Evolutionary conservation across 2,113 vertebrate genomes (phyloP), one percentile per base, ranked within the genome.

Genomic region (Mellivora capensis): DNA sequence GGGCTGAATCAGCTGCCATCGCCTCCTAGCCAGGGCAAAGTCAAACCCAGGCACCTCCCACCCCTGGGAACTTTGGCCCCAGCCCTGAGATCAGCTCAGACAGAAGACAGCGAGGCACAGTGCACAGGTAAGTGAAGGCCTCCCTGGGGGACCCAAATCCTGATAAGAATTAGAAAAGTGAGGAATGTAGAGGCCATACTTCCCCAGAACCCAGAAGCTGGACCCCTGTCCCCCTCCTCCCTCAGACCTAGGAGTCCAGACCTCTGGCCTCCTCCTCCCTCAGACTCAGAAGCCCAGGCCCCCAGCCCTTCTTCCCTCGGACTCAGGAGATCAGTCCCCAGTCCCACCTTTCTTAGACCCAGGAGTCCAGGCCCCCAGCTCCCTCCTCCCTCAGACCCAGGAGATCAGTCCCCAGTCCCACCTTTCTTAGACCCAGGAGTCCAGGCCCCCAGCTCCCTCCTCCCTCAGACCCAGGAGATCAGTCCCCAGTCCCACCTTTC

Each of bases 1-100:
- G 52, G 47, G 62, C 80, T 72, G 49, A 87, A 25, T 71, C 67
- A 20, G 25, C 39, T 23, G 44, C 49, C 13, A 1, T 8, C 14
- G 31, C 31, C 27, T 69, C 67, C 57, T 13, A 0, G 4, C 17
- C 0, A 37, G 96, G 91, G 54, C 94, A 97, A 96, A 97, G 96
- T 97, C 96, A n/a, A 96, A 62, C 1, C 0, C 62, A 91, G 52
- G 95, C 84, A 0, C 96, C 96, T 96, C 94, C 97, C 81, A 91
- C 94, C 57, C 17, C 61, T 4, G 54, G 52, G 97, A 89, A 93
- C 97, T 98, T 97, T 97, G 96, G 59, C n/a, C 97, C 6, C 89
- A 86, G 89, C 76, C 52, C 72, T 31, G 61, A 57, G 93, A 62
- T 15, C 31, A 61, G 94, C 84, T 92, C 96, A 97, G 96, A 93